These are phyloP conservation scores for Oenanthe melanoleuca DNA, from an alignment of 2,113 vertebrate species.

Conservation along the genomic window DNA sequence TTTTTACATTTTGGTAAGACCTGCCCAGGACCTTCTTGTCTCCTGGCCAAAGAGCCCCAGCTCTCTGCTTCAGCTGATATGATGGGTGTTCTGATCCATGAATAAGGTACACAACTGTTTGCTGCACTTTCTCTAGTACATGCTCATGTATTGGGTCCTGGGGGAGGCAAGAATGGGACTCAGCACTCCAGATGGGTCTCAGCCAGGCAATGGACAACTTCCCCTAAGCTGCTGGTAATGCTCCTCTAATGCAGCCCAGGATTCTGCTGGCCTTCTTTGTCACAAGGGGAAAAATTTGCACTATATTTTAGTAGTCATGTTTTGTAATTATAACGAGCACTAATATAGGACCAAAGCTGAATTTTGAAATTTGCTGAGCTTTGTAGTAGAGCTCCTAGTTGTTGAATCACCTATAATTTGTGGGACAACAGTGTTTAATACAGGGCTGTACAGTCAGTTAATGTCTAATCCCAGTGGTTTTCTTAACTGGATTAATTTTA, in stretches of 20 bases:
- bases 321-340: neutral
- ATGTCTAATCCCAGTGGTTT: neutral
- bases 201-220: neutral
- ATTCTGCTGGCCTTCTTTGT: neutral
- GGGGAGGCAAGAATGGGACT: neutral
- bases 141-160: neutral
- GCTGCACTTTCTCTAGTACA: neutral
- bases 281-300: neutral
- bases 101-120: neutral
- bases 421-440: neutral
- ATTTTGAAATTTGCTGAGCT: neutral
- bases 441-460: neutral
- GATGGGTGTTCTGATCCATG: neutral
- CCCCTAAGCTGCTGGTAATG: neutral
- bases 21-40: neutral
- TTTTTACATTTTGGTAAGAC: neutral
- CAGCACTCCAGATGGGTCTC: neutral
- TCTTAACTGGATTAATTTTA: neutral
- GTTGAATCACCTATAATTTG: neutral
- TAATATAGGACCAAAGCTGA: neutral
- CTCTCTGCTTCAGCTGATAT: neutral
- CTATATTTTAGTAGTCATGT: neutral
- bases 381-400: neutral
- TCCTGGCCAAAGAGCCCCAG: neutral
- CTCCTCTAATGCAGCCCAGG: neutral